Evolutionary conservation across 2,797 vertebrate genomes (phyloP).

Genomic region (Channa striata): DNA sequence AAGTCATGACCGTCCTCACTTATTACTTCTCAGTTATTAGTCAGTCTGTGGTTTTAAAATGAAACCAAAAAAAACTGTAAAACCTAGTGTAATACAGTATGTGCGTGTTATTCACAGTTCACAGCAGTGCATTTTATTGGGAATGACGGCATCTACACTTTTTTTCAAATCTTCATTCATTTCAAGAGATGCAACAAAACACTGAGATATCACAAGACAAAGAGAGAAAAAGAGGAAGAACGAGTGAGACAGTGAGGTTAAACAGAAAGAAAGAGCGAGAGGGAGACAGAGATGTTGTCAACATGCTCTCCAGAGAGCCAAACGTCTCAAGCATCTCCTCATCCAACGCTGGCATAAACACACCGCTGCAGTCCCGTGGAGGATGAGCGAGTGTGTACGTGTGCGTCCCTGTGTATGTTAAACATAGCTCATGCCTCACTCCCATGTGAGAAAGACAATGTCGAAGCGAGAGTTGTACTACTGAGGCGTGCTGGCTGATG

Average conservation of each 20-base stretch:
- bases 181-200: slow-evolving; percentile 17
- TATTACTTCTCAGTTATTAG: too few relatives aligned
- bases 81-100: not conserved
- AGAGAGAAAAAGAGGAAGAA: not conserved
- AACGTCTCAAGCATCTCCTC: slow-evolving; percentile 69
- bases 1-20: not conserved
- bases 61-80: not conserved
- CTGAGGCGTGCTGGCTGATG: slow-evolving; percentile 70
- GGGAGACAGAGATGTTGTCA: slow-evolving; percentile 47
- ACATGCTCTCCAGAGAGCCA: slow-evolving; percentile 62
- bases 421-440: slow-evolving; percentile 43
- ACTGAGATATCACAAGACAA: slow-evolving; percentile 13
- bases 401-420: slow-evolving; percentile 41
- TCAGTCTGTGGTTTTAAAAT: too few relatives aligned
- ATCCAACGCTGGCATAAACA: slow-evolving; percentile 70
- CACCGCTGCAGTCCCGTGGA: slow-evolving; percentile 57
- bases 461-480: slow-evolving; percentile 55
- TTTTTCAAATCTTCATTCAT: slow-evolving; percentile 18
- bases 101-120: not conserved
- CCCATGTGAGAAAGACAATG: slow-evolving; percentile 69
- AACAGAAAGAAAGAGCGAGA: slow-evolving; percentile 33
- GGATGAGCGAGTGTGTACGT: slow-evolving; percentile 15
- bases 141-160: slow-evolving; percentile 15
- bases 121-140: not conserved
- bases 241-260: slow-evolving; percentile 33